Conservation (phyloP, 1,140 invertebrate genomes). For the Drosophila sucinea region DNA sequence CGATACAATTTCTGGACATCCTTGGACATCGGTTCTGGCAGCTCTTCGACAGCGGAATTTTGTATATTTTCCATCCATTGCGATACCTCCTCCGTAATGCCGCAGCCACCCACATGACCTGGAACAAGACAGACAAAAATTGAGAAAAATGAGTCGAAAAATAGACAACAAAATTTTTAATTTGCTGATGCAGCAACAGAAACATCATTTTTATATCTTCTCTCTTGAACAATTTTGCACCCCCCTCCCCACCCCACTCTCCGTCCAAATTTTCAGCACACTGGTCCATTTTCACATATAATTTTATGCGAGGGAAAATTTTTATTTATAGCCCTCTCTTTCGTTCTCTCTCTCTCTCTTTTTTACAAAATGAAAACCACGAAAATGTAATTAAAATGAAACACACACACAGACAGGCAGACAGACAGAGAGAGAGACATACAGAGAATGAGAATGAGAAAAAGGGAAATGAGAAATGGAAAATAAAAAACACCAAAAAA, state of each 20-base stretch:
- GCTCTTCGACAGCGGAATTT: constrained; percentile 88
- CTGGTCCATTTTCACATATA: constrained; percentile 23
- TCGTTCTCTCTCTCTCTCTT: not conserved
- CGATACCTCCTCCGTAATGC: constrained; percentile 92
- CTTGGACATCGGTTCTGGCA: constrained; percentile 82
- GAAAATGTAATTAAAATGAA: constrained; percentile 77
- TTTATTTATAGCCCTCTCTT: constrained; percentile 59
- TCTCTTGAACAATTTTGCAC: constrained; percentile 20
- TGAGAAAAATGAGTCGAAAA: constrained; percentile 46
- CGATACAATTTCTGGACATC: constrained; percentile 75
- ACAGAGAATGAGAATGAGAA: not conserved
- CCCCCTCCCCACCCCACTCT: constrained; percentile 7
- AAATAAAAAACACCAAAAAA: constrained; percentile 38
- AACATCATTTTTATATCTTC: constrained; percentile 12
- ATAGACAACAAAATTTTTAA: constrained; percentile 40
- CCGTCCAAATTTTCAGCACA: not conserved
- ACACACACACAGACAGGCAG: constrained; percentile 28
- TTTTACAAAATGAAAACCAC: constrained; percentile 65
- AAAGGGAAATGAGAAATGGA: constrained; percentile 3
- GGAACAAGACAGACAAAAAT: constrained; percentile 43
- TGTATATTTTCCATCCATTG: constrained; percentile 97
- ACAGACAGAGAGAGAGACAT: constrained; percentile 20
- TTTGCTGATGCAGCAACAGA: constrained; percentile 48
- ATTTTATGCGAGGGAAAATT: constrained; percentile 50
- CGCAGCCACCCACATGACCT: constrained; percentile 93